phyloP scores from a whole-genome alignment of 2,888 invertebrate species.

The Bruchidius siliquastri region DNA sequence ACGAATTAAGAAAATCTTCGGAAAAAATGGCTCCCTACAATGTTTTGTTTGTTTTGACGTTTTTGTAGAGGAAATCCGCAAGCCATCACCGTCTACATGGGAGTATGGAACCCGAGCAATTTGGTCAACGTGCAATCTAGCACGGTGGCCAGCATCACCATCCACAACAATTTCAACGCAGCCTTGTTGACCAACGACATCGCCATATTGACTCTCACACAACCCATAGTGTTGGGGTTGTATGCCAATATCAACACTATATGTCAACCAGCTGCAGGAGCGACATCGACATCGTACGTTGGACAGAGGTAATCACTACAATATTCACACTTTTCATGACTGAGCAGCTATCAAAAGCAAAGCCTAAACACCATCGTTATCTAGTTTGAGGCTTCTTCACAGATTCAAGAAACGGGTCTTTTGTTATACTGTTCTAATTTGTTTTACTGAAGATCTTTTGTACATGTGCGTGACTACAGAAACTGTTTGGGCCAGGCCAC shows the following conservation, averaged over 20 bases:
- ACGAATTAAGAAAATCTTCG: no score
- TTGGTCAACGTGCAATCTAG: slow-evolving; percentile 23
- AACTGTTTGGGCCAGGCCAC: no score
- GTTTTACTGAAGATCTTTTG: no score
- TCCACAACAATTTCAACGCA: slow-evolving; percentile 52
- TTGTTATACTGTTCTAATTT: no score
- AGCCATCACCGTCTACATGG: slow-evolving; percentile 30
- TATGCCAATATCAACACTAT: slow-evolving; percentile 56
- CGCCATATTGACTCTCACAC: slow-evolving; percentile 68
- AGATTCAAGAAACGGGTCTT: no score
- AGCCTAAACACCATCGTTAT: no score
- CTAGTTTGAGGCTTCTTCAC: no score
- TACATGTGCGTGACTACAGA: no score
- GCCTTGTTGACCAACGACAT: slow-evolving; percentile 75
- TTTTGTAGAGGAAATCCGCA: slow-evolving; percentile 26
- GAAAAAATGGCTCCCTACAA: no score
- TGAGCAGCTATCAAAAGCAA: no score
- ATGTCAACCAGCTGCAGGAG: slow-evolving; percentile 53
- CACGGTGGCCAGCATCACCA: slow-evolving; percentile 26
- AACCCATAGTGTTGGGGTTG: slow-evolving; percentile 52
- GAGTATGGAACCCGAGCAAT: slow-evolving; percentile 30
- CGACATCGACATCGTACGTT: slow-evolving; percentile 33
- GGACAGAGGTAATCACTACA: slow-evolving; percentile 25
- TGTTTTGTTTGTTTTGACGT: neutral
- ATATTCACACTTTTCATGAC: no score